Percentiles rank a stretch among this genome's conserved stretches.
These are phyloP conservation scores for Cydia splendana DNA, from an alignment of 1,140 invertebrate genomes.

Conservation along the genomic window DNA sequence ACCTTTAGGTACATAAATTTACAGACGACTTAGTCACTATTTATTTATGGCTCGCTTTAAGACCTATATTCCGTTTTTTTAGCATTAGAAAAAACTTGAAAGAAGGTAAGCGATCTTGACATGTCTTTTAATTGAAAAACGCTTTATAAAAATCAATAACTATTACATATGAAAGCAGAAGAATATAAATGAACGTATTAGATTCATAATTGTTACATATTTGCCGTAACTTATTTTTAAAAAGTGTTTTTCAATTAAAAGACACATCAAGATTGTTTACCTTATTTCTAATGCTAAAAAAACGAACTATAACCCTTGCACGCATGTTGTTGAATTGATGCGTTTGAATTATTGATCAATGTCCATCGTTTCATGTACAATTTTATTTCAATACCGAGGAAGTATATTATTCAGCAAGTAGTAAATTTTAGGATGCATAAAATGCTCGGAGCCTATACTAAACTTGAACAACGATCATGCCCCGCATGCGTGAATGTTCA, in stretches of 20 bases:
- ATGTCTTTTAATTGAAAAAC: too few species aligned
- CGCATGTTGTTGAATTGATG: conserved; percentile 8
- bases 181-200: too few species aligned
- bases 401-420: conserved; percentile 7
- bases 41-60: background rate
- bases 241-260: too few species aligned
- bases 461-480: background rate
- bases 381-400: conserved; percentile 3
- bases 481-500: background rate
- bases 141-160: too few species aligned
- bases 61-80: too few species aligned
- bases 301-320: background rate
- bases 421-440: background rate
- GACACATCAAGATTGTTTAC: too few species aligned
- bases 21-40: background rate
- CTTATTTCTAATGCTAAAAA: too few species aligned
- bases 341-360: conserved; percentile 13
- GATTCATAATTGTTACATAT: too few species aligned
- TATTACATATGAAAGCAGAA: too few species aligned
- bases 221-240: too few species aligned
- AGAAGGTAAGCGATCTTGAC: too few species aligned
- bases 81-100: too few species aligned
- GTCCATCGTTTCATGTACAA: background rate
- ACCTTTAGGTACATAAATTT: background rate
- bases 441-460: background rate